phyloP scores from a whole-genome alignment of 2,797 vertebrate species.

The Phrynocephalus guinanensis region DNA sequence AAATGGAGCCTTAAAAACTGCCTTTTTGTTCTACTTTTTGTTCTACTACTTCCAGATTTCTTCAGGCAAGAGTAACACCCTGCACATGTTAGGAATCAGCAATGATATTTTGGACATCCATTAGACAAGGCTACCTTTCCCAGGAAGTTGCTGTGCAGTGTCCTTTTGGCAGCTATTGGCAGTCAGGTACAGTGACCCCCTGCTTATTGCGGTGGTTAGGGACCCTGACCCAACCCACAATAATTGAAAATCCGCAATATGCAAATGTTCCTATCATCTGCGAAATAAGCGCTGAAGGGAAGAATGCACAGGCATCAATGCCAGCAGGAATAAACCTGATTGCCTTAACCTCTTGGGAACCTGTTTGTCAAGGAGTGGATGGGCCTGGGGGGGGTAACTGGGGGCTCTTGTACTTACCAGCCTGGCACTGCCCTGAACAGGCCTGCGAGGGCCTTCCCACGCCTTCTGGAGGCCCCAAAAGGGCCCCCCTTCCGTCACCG shows the following conservation, averaged over 20 bases:
- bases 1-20: neutral
- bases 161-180: neutral
- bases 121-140: neutral
- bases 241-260: neutral
- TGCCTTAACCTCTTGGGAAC: conserved; percentile 20
- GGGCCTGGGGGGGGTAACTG: no score
- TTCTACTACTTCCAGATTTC: no score
- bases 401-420: no score
- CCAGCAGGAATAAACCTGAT: neutral
- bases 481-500: no score
- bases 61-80: neutral
- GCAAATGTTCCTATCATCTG: neutral
- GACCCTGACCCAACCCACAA: no score
- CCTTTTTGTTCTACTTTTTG: no score
- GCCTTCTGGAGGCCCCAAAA: no score
- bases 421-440: no score
- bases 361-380: neutral
- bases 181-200: neutral
- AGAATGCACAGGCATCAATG: neutral
- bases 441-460: no score
- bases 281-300: neutral
- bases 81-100: no score
- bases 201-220: no score
- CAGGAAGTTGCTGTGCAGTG: neutral
- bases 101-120: neutral